These are phyloP conservation scores for Eilema griseolum DNA, from an alignment of 2,888 invertebrate genomes.

Conservation along the genomic window DNA sequence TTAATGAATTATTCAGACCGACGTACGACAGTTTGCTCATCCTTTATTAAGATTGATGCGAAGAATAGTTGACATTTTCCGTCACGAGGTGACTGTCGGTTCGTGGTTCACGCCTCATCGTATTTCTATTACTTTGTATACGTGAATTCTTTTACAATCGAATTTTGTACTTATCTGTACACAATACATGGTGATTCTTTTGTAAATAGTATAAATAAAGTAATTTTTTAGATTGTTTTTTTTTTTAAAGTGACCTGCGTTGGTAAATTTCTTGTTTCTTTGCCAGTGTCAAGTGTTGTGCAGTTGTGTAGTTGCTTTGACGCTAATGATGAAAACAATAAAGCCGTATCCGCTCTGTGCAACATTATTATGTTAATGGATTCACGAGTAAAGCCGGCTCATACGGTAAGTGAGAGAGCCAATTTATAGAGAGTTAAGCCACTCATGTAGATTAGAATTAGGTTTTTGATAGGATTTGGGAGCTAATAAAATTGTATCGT, in stretches of 20 bases:
- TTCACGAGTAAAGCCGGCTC: neutral
- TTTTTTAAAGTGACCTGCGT: neutral
- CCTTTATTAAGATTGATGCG: constrained; percentile 44
- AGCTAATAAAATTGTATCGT: neutral
- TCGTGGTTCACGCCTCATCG: constrained; percentile 44
- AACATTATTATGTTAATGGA: constrained; percentile 5
- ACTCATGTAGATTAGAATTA: neutral
- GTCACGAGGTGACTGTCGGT: constrained; percentile 38
- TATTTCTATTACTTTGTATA: constrained; percentile 37
- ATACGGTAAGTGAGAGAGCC: constrained; percentile 1
- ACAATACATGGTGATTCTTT: neutral
- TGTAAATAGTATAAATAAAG: neutral
- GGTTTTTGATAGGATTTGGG: neutral
- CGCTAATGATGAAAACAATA: neutral
- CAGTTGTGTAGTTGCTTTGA: neutral
- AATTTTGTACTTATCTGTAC: neutral
- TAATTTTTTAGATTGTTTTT: neutral
- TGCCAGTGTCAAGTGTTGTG: constrained; percentile 7
- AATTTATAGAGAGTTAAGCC: neutral
- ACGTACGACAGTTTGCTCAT: constrained; percentile 38
- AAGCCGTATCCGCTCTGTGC: neutral
- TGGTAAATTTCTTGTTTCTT: neutral
- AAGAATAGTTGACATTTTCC: constrained; percentile 43
- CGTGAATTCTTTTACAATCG: constrained; percentile 8
- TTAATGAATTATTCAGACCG: constrained; percentile 48